A percentile compares a stretch with the other conserved stretches of the same genome.
These are phyloP conservation scores for Diadumene lineata DNA, from an alignment of 92 coral and sea anemone genomes.

Conservation along the genomic window DNA sequence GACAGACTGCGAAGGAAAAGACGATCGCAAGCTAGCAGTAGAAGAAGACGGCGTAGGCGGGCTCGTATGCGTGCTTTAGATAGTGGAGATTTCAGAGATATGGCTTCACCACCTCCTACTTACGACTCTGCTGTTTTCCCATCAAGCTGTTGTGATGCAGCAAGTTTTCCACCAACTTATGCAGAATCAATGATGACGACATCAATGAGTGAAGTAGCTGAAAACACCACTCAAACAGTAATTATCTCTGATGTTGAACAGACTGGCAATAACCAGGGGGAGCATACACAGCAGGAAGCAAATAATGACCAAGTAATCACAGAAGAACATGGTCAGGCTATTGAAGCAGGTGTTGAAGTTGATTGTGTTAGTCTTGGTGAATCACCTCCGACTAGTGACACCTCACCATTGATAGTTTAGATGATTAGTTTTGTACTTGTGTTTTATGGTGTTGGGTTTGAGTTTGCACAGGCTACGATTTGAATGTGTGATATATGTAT, in stretches of 20 bases:
- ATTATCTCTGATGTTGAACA: conserved; percentile 16
- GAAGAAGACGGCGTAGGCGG: conserved; percentile 63
- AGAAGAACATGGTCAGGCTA: not conserved
- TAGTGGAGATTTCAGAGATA: conserved; percentile 43
- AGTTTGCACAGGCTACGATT: too few species aligned
- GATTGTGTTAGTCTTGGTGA: conserved; percentile 25
- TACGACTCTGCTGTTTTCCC: conserved; percentile 55
- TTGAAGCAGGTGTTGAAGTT: not conserved
- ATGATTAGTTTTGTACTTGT: too few species aligned
- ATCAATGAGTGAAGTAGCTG: conserved; percentile 3
- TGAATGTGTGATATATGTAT: too few species aligned
- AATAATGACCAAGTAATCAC: not conserved
- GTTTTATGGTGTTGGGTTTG: too few species aligned
- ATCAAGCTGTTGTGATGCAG: conserved; percentile 33
- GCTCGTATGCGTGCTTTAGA: conserved; percentile 49
- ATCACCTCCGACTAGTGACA: conserved; percentile 32
- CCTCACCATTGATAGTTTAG: conserved; percentile 39
- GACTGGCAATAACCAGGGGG: not conserved
- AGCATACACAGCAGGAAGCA: not conserved
- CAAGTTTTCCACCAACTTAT: conserved; percentile 20
- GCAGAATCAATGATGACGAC: conserved; percentile 3
- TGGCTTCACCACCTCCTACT: conserved; percentile 83
- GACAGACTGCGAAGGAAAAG: conserved; percentile 71
- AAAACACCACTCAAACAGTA: conserved; percentile 4
- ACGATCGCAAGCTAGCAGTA: conserved; percentile 53